A percentile compares a stretch with the other conserved stretches of the same genome.
phyloP scores from a whole-genome alignment of 1,140 invertebrate species.

The Lamellibrachia luymesi region DNA sequence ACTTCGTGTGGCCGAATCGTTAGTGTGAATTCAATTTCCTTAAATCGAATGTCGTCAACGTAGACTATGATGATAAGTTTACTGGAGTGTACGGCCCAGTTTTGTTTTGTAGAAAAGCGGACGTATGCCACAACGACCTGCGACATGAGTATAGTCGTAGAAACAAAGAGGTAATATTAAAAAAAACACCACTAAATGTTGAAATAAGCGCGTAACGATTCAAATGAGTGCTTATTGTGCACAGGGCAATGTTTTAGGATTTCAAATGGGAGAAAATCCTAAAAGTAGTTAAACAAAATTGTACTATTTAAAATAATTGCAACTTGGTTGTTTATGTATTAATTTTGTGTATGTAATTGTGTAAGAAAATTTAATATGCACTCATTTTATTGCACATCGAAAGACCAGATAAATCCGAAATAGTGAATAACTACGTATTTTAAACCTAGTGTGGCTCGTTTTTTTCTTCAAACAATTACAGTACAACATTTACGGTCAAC shows the following conservation, averaged over 20 bases:
- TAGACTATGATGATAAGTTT: background rate
- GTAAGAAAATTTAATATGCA: background rate
- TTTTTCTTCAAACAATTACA: too few relatives aligned
- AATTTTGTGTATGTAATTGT: background rate
- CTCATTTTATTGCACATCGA: background rate
- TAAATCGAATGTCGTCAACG: background rate
- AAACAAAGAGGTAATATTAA: background rate
- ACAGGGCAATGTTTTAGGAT: too few relatives aligned
- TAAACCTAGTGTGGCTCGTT: too few relatives aligned
- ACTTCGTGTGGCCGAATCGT: background rate
- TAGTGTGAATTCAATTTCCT: background rate
- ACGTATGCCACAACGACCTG: background rate
- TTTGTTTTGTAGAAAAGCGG: background rate
- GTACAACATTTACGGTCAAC: too few relatives aligned
- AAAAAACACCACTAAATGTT: background rate
- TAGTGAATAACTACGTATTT: too few relatives aligned
- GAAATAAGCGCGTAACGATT: too few relatives aligned
- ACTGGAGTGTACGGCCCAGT: background rate
- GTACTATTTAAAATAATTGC: background rate
- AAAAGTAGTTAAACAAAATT: background rate
- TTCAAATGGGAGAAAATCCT: too few relatives aligned
- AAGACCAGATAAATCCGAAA: too few relatives aligned
- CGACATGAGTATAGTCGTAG: background rate
- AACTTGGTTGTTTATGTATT: background rate
- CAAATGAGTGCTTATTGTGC: too few relatives aligned